phyloP scores from a whole-genome alignment of 1,140 invertebrate species.

The Leptinotarsa defecta region DNA sequence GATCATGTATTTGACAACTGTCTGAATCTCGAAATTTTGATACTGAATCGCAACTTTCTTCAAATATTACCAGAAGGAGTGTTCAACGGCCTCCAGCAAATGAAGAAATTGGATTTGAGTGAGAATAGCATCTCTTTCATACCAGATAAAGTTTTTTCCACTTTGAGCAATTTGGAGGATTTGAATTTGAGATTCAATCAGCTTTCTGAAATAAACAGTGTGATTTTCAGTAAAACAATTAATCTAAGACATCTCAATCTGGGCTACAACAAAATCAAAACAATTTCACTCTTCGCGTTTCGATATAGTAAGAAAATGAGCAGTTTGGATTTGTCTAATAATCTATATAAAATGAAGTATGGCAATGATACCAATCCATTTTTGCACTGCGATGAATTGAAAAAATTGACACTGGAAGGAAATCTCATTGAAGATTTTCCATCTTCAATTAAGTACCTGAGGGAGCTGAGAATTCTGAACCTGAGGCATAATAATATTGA shows the following conservation, averaged over 20 bases:
- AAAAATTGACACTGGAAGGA: neutral
- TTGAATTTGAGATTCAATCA: neutral
- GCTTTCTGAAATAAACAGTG: neutral
- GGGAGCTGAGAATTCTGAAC: neutral
- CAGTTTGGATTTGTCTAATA: neutral
- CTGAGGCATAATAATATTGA: neutral
- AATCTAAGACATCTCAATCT: neutral
- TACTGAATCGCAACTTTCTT: neutral
- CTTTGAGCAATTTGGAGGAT: neutral
- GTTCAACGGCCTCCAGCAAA: neutral
- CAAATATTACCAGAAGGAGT: neutral
- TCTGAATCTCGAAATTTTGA: neutral
- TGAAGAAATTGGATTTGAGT: neutral
- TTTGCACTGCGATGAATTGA: neutral
- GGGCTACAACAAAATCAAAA: neutral
- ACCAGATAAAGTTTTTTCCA: neutral
- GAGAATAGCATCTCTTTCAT: neutral
- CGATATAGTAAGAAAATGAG: neutral
- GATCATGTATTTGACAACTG: neutral
- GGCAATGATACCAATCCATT: neutral
- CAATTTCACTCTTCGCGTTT: neutral
- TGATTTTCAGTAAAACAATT: neutral
- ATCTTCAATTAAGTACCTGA: neutral
- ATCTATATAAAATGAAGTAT: neutral
- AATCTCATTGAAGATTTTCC: constrained; percentile 6